Evolutionary conservation across 2,797 vertebrate species (phyloP), one percentile per base, ranked within the genome.

Genomic region (Margarornis squamiger): DNA sequence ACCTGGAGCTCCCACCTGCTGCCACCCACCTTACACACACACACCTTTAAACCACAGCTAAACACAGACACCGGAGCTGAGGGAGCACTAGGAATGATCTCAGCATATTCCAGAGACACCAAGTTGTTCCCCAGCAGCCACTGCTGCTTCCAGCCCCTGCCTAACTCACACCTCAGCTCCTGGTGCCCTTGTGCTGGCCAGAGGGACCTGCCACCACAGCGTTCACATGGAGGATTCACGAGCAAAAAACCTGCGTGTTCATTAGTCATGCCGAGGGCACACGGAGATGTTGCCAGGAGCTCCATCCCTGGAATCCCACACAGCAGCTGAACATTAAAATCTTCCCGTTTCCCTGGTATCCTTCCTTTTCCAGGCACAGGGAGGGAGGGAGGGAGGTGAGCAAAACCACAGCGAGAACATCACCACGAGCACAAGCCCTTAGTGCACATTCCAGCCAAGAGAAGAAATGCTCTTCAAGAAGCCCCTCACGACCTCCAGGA

Each of bases 241-340:
- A 81, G 71, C 3, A 13, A 71, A 71, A 93, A 45, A 43, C 58
- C 58, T 5, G 27, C 0, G 19, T n/a, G 16, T 49, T 21, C 71
- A 51, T 54, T 57, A 89, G 54, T 83, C 65, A 71, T 2, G 8
- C n/a, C 1, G 2, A 82, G 57, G 57, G 67, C 79, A 85, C 41
- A 32, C 0, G 0, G 65, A 36, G 71, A 45, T 58, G 88, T 58
- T 94, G 88, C 86, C 92, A 91, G 92, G n/a, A 92, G 78, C 57
- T 92, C 84, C 88, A 92, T 87, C 26, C 26, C 46, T 30, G 88
- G 88, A 90, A 88, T 84, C 87, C 90, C 43, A 86, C 76, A 92
- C 48, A 38, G 90, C 71, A 92, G 90, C 59, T 81, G 54, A 84
- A 77, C 45, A 3, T 48, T 54, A 46, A 94, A 68, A 83, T 48